phyloP scores from a whole-genome alignment of 1,140 invertebrate genomes.

The Caenorhabditis brenneri region DNA sequence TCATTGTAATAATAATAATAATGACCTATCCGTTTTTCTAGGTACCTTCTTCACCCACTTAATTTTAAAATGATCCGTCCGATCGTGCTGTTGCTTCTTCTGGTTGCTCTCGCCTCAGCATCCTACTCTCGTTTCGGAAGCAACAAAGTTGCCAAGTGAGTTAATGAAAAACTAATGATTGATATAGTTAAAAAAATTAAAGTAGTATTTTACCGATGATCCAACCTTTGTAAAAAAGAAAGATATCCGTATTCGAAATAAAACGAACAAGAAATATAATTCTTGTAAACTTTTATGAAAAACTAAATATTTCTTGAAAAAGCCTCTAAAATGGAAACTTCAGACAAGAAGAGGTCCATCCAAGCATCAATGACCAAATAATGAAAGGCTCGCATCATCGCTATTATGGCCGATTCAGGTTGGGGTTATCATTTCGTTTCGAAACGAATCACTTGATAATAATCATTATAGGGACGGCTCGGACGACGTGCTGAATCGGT shows the following conservation, averaged over 20 bases:
- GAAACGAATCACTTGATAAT: background rate
- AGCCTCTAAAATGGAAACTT: background rate
- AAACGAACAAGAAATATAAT: too few relatives aligned
- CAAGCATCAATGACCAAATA: conserved; percentile 36
- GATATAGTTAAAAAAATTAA: too few relatives aligned
- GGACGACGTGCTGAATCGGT: conserved; percentile 33
- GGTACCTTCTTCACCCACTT: conserved; percentile 24
- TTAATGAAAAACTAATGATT: background rate
- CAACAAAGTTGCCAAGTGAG: conserved; percentile 29
- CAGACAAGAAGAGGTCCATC: background rate
- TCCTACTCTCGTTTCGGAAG: conserved; percentile 20
- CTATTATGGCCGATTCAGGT: conserved; percentile 35
- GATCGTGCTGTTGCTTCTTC: background rate
- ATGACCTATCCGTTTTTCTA: background rate
- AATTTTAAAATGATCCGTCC: conserved; percentile 11
- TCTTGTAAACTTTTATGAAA: too few relatives aligned
- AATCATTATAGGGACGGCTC: conserved; percentile 4
- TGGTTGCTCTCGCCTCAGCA: conserved; percentile 8
- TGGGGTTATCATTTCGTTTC: background rate
- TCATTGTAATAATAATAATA: background rate
- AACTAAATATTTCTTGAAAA: too few relatives aligned
- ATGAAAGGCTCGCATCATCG: conserved; percentile 29
- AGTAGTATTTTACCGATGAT: too few relatives aligned
- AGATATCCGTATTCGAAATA: too few relatives aligned
- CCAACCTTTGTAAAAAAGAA: too few relatives aligned